A percentile compares a stretch with the other conserved stretches of the same genome.
phyloP scores from a whole-genome alignment of 2,888 invertebrate genomes.

The Eilema griseolum region DNA sequence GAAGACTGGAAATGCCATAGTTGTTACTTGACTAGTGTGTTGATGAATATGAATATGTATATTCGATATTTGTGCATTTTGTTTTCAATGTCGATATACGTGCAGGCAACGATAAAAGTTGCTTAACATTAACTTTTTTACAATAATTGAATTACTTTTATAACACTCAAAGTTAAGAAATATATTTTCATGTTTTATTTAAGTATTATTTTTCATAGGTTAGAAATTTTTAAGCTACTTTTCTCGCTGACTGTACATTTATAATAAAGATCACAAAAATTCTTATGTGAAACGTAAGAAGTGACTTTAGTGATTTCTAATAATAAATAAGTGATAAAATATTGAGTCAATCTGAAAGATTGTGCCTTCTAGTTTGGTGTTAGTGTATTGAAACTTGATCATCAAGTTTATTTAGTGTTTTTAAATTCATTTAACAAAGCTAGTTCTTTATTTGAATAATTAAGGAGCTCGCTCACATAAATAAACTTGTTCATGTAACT shows the following conservation, averaged over 20 bases:
- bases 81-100: neutral
- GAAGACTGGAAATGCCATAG: constrained; percentile 44
- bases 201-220: neutral
- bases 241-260: neutral
- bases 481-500: neutral
- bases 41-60: constrained; percentile 28
- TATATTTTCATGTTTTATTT: neutral
- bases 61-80: constrained; percentile 17
- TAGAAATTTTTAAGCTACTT: neutral
- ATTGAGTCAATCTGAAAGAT: constrained; percentile 59
- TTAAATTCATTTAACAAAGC: neutral
- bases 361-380: constrained; percentile 60
- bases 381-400: constrained; percentile 7
- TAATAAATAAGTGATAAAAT: constrained; percentile 14
- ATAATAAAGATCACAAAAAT: constrained; percentile 20
- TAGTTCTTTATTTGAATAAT: constrained; percentile 10
- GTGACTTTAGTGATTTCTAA: constrained; percentile 20
- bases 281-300: constrained; percentile 18
- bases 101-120: neutral
- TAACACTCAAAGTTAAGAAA: neutral
- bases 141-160: neutral
- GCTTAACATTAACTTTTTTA: neutral
- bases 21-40: neutral
- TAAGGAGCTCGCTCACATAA: neutral
- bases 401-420: constrained; percentile 6